These are phyloP conservation scores for Otolemur garnettii DNA, from an alignment of 2,113 vertebrate species.

Conservation along the genomic window DNA sequence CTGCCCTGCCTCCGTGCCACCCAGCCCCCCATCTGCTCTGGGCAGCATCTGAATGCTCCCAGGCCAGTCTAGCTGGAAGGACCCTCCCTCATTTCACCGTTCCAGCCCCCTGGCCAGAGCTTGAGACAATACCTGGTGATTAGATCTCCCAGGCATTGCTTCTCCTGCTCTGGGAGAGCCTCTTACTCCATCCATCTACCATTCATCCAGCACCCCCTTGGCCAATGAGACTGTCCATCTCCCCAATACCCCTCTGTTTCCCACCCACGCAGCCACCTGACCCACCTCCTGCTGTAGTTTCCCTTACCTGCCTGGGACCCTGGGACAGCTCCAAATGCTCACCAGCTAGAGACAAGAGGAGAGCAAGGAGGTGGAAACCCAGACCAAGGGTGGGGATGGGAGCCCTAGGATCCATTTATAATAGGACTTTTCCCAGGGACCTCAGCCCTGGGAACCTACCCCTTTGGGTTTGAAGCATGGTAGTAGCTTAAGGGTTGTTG, in stretches of 20 bases:
- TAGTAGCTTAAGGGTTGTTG: neutral
- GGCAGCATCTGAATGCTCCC: neutral
- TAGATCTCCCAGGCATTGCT: accelerated
- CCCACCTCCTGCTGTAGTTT: accelerated
- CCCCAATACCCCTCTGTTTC: neutral
- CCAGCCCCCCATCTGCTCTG: neutral
- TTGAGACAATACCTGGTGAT: neutral
- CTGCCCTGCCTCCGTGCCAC: neutral
- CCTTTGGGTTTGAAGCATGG: neutral
- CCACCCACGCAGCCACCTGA: accelerated
- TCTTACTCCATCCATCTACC: accelerated
- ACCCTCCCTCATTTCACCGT: neutral
- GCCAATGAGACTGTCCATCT: accelerated
- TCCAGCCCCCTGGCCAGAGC: neutral
- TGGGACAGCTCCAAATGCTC: neutral
- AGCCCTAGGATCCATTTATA: accelerated
- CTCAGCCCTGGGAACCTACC: neutral
- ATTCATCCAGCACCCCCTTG: neutral
- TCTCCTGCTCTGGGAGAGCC: neutral
- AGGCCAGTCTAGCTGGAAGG: neutral
- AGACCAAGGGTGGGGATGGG: accelerated
- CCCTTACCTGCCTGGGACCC: conserved; percentile 56
- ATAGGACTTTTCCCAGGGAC: neutral
- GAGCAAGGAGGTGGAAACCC: neutral
- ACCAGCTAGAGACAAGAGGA: conserved; percentile 23